Evolutionary conservation across 2,888 invertebrate species (phyloP).

Genomic region (Bellardia pandia): DNA sequence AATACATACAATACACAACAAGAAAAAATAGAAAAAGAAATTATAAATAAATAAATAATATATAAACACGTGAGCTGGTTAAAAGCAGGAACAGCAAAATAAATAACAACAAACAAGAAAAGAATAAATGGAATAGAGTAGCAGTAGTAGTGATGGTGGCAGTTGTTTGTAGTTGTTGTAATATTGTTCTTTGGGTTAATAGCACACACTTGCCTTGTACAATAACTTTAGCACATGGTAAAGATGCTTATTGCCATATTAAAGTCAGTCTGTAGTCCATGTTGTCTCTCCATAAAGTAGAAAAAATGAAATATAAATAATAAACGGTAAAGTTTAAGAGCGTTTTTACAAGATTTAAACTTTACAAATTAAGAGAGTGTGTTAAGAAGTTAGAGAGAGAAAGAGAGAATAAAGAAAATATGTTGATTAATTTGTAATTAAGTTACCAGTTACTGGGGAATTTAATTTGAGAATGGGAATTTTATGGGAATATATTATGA

Average conservation of each 20-base stretch:
- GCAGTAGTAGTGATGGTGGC: conserved; percentile 3
- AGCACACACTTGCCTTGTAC: conserved; percentile 83
- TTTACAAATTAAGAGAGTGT: conserved; percentile 33
- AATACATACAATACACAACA: not conserved
- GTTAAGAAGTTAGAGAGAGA: not conserved
- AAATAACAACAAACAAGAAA: conserved; percentile 16
- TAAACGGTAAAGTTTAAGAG: conserved; percentile 22
- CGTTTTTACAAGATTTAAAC: not conserved
- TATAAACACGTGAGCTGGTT: conserved; percentile 56
- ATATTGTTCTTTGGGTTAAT: conserved; percentile 84
- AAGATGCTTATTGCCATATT: conserved; percentile 45
- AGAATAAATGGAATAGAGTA: conserved; percentile 44
- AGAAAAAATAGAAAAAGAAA: conserved; percentile 29
- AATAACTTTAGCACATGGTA: conserved; percentile 74
- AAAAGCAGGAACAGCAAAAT: conserved; percentile 56
- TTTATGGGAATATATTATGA: not conserved
- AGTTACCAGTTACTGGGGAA: not conserved
- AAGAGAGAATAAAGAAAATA: not conserved
- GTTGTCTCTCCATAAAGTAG: conserved; percentile 5
- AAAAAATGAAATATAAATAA: not conserved
- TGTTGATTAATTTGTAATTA: not conserved
- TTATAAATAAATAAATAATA: not conserved
- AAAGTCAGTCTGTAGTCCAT: not conserved
- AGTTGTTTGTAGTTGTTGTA: not conserved
- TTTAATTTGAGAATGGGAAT: not conserved